Evolutionary conservation across 2,888 invertebrate genomes (phyloP), one percentile per base, ranked within the genome.

Genomic region (Arctia plantaginis): DNA sequence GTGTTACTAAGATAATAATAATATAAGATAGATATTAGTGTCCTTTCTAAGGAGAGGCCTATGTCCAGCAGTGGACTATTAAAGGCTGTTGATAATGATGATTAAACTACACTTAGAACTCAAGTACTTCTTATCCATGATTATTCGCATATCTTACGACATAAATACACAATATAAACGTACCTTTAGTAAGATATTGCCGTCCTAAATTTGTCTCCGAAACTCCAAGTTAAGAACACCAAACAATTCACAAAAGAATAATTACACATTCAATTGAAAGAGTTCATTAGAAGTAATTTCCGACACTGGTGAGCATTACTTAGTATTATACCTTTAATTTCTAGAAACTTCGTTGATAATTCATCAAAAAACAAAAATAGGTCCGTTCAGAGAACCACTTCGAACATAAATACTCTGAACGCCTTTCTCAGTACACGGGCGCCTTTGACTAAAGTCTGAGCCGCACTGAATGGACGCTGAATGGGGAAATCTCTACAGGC

Each of bases 391-490:
- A 23, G 23, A 30, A 67, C 47, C 30, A 67, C 18, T 67, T 33
- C 47, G 67, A 67, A 44, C 30, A 67, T 23, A 67, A 67, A 44
- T 27, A 30, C 66, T 18, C 12, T 27, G 10, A 20, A 10, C 20
- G 30, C 30, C 1, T 44, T 30, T 30, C 67, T 12, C 3, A 30
- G 1, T 12, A 27, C 51, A 39, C 71, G 78, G 79, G 87, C 91
- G 91, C 91, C 91, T 90, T 88, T 66, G 75, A 69, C 82, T 68
- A 86, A 72, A n/a, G 84, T 80, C 85, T 59, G 89, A 87, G 91
- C 92, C 90, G 90, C 27, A 92, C 92, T 92, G 91, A 85, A 87
- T 86, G 77, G 76, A 79, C 83, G 75, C 74, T 82, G 83, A 86
- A 80, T 74, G 64, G 77, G 81, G 77, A 76, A 82, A 74, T 78